A percentile compares a stretch with the other conserved stretches of the same genome.
These are phyloP conservation scores for Sphenodon punctatus DNA, from an alignment of 2,797 vertebrate species.

Conservation along the genomic window DNA sequence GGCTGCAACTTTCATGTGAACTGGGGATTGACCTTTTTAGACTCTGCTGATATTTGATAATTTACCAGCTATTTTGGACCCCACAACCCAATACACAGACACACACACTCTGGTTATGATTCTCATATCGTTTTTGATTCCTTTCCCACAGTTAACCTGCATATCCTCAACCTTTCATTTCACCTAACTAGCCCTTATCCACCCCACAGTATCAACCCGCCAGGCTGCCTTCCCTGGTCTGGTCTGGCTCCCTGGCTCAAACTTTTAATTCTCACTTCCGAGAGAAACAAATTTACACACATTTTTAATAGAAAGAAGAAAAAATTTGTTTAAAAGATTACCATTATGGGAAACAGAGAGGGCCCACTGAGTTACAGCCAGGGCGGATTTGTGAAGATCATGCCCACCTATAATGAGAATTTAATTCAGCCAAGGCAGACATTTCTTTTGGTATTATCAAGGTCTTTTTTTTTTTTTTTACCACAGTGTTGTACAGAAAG, in stretches of 20 bases:
- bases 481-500: not conserved
- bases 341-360: too few relatives aligned
- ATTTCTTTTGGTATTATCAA: too few relatives aligned
- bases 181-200: not conserved
- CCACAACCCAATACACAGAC: too few relatives aligned
- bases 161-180: too few relatives aligned
- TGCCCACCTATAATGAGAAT: slow-evolving; percentile 30
- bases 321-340: too few relatives aligned
- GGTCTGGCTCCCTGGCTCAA: not conserved
- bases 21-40: too few relatives aligned
- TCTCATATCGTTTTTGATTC: too few relatives aligned
- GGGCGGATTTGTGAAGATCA: not conserved
- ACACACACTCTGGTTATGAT: too few relatives aligned
- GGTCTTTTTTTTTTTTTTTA: slow-evolving; percentile 55
- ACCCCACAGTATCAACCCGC: not conserved
- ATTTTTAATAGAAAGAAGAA: not conserved
- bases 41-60: too few relatives aligned
- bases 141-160: too few relatives aligned
- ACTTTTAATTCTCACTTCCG: not conserved
- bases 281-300: not conserved
- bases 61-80: too few relatives aligned
- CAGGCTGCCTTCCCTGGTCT: not conserved
- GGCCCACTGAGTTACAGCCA: not conserved
- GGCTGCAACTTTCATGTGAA: too few relatives aligned
- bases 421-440: slow-evolving; percentile 40